A percentile compares a stretch with the other conserved stretches of the same genome.
Conservation (phyloP, 64 coral and sea anemone species). For the Dendronephthya gigantea region DNA sequence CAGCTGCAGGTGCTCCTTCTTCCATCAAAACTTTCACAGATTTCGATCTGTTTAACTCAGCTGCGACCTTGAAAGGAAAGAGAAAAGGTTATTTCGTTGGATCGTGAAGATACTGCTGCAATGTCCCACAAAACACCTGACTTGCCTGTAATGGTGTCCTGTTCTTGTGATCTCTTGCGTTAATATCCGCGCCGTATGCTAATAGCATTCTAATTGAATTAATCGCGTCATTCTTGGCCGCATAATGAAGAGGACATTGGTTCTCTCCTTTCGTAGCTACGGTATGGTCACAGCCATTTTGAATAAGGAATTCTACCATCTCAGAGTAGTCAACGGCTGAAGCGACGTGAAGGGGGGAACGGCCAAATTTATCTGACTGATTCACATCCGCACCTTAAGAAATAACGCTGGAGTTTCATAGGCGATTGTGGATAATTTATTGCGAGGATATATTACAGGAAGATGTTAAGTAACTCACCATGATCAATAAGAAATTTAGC, state of each 20-base stretch:
- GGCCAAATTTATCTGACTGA: conserved; percentile 11
- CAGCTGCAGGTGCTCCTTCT: conserved; percentile 58
- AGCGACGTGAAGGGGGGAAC: background rate
- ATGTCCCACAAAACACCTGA: background rate
- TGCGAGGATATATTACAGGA: too few species aligned
- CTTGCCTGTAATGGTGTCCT: conserved; percentile 63
- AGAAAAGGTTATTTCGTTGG: background rate
- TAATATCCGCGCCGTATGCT: conserved; percentile 49
- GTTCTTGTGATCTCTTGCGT: conserved; percentile 52
- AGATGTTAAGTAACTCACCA: background rate
- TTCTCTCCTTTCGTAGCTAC: conserved; percentile 10
- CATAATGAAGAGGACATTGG: conserved; percentile 65
- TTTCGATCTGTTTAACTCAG: conserved; percentile 51
- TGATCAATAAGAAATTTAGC: conserved; percentile 4
- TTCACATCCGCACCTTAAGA: background rate
- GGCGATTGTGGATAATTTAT: background rate
- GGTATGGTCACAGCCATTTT: background rate
- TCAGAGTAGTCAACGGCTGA: background rate
- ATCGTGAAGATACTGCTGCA: too few species aligned
- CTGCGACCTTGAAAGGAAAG: conserved; percentile 43
- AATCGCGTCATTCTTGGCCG: conserved; percentile 57
- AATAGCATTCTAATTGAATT: conserved; percentile 60
- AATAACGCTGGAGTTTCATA: background rate
- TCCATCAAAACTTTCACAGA: conserved; percentile 53
- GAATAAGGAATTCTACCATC: conserved; percentile 17